Percentiles rank a stretch among this genome's conserved stretches.
phyloP scores from a whole-genome alignment of 2,113 vertebrate genomes.

The Cathartes aura region DNA sequence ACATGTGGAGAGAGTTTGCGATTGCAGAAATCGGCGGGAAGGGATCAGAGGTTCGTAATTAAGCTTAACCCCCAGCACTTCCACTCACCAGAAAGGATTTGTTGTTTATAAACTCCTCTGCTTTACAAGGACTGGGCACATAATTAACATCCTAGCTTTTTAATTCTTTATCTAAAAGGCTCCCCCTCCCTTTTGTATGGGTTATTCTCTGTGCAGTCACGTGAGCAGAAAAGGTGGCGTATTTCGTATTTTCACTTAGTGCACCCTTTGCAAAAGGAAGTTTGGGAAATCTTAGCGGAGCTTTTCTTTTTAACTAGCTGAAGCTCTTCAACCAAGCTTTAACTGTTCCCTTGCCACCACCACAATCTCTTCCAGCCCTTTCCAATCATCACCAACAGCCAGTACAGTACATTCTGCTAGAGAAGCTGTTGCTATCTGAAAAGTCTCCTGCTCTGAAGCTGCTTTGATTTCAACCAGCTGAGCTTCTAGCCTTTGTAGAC shows the following conservation, averaged over 20 bases:
- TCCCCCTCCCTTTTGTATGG: background rate
- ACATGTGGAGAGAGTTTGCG: fast-evolving
- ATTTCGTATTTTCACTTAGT: background rate
- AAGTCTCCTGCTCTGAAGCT: background rate
- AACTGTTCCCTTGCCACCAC: background rate
- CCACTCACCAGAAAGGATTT: background rate
- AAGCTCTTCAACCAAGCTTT: background rate
- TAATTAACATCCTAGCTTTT: background rate
- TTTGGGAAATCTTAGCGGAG: background rate
- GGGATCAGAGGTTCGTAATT: background rate
- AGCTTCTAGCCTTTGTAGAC: background rate
- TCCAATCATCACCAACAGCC: background rate
- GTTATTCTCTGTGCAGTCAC: background rate
- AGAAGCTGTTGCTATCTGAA: background rate
- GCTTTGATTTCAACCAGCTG: constrained; percentile 8
- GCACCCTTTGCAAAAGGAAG: background rate
- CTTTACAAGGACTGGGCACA: background rate
- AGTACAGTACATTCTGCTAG: background rate
- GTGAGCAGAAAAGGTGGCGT: fast-evolving
- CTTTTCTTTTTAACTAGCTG: background rate
- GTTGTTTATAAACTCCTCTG: background rate
- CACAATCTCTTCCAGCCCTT: background rate
- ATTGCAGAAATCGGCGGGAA: background rate
- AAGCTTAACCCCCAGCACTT: background rate
- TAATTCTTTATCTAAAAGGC: background rate